Evolutionary conservation across 2,888 invertebrate species (phyloP).

Genomic region (Hypercompe scribonia): DNA sequence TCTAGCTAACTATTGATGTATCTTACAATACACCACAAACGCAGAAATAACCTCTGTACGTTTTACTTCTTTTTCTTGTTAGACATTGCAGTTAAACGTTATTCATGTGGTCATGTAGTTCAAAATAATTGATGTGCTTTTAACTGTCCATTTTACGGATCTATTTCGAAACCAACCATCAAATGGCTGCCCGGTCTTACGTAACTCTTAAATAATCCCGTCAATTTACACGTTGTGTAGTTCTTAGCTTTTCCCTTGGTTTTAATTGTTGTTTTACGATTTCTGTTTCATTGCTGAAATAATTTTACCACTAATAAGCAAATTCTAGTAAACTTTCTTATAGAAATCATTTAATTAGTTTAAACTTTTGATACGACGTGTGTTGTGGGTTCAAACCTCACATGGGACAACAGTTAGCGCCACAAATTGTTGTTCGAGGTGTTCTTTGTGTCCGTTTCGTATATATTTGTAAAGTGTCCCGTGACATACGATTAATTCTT

Average conservation of each 20-base stretch:
- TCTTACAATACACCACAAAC: neutral
- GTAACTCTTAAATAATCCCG: neutral
- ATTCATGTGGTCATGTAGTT: neutral
- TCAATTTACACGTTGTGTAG: neutral
- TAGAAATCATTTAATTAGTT: too few relatives aligned
- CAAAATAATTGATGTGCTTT: neutral
- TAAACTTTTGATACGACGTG: too few relatives aligned
- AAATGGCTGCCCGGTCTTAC: neutral
- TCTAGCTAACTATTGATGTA: too few relatives aligned
- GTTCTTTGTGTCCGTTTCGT: too few relatives aligned
- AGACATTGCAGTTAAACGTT: neutral
- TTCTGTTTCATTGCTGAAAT: neutral
- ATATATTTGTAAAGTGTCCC: too few relatives aligned
- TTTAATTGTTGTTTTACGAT: neutral
- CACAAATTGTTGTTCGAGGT: too few relatives aligned
- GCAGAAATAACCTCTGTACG: neutral
- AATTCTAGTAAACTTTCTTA: too few relatives aligned
- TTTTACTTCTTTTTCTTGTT: neutral
- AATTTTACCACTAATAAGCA: neutral
- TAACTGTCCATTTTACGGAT: neutral
- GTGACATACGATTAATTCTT: too few relatives aligned
- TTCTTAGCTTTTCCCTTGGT: neutral
- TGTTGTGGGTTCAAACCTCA: too few relatives aligned
- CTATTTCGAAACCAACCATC: neutral
- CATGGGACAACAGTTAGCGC: too few relatives aligned